These are phyloP conservation scores for Cassiopea andromeda DNA, from an alignment of 30 jellyfish, hydroid and myxozoan species.

Conservation along the genomic window DNA sequence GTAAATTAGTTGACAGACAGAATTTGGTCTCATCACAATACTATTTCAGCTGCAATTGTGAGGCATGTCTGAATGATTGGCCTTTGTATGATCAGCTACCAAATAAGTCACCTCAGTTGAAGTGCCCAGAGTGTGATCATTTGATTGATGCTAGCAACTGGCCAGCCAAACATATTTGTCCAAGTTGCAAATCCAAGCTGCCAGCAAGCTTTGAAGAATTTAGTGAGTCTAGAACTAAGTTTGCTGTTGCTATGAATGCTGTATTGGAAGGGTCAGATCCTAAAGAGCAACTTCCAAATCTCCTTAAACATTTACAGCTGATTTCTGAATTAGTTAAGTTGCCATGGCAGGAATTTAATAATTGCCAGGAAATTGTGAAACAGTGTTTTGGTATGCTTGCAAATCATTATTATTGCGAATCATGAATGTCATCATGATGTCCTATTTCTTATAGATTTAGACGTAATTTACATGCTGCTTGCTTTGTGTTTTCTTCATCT, in stretches of 20 bases:
- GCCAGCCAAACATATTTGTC: not conserved
- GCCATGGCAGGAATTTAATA: conserved; percentile 82
- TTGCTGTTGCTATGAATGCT: conserved; percentile 54
- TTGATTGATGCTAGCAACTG: not conserved
- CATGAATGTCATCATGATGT: no score
- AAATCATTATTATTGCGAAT: conserved; percentile 54
- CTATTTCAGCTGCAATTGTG: conserved; percentile 79
- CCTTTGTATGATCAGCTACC: conserved; percentile 65
- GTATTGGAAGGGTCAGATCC: conserved; percentile 70
- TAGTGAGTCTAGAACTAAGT: conserved; percentile 24
- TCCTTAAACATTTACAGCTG: conserved; percentile 61
- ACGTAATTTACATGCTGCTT: no score
- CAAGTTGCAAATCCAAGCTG: conserved; percentile 17
- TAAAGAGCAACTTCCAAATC: conserved; percentile 38
- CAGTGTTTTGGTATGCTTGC: conserved; percentile 87
- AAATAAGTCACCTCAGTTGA: conserved; percentile 44
- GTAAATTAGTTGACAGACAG: conserved; percentile 43
- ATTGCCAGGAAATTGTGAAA: conserved; percentile 91
- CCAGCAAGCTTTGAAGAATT: conserved; percentile 20
- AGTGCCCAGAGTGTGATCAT: conserved; percentile 21
- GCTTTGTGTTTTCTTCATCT: no score
- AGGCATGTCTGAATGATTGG: conserved; percentile 79
- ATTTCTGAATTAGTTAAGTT: conserved; percentile 58
- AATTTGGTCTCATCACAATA: conserved; percentile 68
- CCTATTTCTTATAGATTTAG: no score